A percentile compares a stretch with the other conserved stretches of the same genome.
Evolutionary conservation across 2,888 invertebrate genomes (phyloP).

Genomic region (Aporophyla nigra): DNA sequence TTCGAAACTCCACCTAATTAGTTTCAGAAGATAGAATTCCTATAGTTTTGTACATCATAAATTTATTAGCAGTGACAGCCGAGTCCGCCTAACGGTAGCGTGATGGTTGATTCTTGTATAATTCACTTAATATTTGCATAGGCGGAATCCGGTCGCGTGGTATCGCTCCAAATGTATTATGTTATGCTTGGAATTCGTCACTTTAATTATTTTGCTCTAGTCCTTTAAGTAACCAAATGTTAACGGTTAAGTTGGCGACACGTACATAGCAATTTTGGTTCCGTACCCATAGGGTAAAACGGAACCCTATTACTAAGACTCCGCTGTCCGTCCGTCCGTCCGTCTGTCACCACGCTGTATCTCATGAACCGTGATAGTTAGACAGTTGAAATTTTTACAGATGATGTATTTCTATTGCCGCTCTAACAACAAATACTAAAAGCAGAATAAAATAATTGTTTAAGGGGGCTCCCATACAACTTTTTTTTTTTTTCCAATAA

Average conservation of each 20-base stretch:
- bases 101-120: slow-evolving; percentile 58
- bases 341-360: too few relatives aligned
- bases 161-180: slow-evolving; percentile 51
- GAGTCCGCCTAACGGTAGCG: slow-evolving; percentile 65
- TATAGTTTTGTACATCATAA: slow-evolving; percentile 55
- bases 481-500: too few relatives aligned
- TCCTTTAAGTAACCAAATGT: not conserved
- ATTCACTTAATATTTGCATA: slow-evolving; percentile 65
- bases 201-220: slow-evolving; percentile 15
- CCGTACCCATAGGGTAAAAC: too few relatives aligned
- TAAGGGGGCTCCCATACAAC: too few relatives aligned
- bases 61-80: slow-evolving; percentile 41
- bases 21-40: slow-evolving; percentile 26
- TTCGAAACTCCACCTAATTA: slow-evolving; percentile 35
- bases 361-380: too few relatives aligned
- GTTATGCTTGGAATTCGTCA: slow-evolving; percentile 48
- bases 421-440: too few relatives aligned
- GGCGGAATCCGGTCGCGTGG: slow-evolving; percentile 58
- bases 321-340: too few relatives aligned
- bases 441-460: too few relatives aligned
- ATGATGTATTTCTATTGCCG: too few relatives aligned
- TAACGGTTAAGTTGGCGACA: not conserved
- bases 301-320: too few relatives aligned
- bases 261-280: not conserved
- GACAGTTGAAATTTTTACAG: too few relatives aligned